Conservation (phyloP, 1,140 invertebrate genomes). For the Drosophila quadrilineata region DNA sequence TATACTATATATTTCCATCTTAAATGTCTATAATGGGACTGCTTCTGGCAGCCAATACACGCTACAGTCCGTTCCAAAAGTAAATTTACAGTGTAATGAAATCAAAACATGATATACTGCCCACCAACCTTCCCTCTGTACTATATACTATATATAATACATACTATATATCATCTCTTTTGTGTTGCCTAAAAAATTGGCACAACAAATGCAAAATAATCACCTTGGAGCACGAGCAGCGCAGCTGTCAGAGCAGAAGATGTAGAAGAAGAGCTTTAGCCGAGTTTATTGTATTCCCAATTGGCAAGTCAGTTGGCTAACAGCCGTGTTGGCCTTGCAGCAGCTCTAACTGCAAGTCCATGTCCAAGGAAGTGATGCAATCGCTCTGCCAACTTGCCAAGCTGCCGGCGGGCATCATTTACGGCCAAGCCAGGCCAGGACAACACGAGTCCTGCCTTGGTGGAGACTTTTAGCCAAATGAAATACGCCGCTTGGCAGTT, state of each 20-base stretch:
- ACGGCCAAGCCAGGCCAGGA: slow-evolving; percentile 23
- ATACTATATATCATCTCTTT: too few species aligned
- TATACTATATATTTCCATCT: too few species aligned
- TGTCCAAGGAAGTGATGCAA: slow-evolving; percentile 52
- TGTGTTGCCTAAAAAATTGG: slow-evolving; percentile 51
- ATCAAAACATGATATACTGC: slow-evolving; percentile 66
- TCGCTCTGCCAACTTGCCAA: slow-evolving; percentile 16
- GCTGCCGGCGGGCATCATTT: slow-evolving; percentile 58
- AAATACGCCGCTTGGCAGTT: slow-evolving; percentile 57
- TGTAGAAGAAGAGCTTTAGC: too few species aligned
- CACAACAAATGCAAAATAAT: slow-evolving; percentile 69
- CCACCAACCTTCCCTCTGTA: too few species aligned
- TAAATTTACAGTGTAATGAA: slow-evolving; percentile 44
- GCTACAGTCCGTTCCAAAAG: too few species aligned
- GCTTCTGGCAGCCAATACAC: too few species aligned
- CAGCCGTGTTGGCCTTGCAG: slow-evolving; percentile 10
- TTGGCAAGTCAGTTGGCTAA: slow-evolving; percentile 39
- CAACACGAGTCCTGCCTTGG: neutral
- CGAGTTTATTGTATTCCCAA: slow-evolving; percentile 56
- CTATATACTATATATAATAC: too few species aligned
- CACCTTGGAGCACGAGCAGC: slow-evolving; percentile 51
- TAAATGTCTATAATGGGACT: too few species aligned
- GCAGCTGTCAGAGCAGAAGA: neutral
- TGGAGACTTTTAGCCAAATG: slow-evolving; percentile 68
- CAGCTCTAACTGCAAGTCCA: neutral